phyloP scores from a whole-genome alignment of 2,888 invertebrate genomes.

The Bombyx huttoni region DNA sequence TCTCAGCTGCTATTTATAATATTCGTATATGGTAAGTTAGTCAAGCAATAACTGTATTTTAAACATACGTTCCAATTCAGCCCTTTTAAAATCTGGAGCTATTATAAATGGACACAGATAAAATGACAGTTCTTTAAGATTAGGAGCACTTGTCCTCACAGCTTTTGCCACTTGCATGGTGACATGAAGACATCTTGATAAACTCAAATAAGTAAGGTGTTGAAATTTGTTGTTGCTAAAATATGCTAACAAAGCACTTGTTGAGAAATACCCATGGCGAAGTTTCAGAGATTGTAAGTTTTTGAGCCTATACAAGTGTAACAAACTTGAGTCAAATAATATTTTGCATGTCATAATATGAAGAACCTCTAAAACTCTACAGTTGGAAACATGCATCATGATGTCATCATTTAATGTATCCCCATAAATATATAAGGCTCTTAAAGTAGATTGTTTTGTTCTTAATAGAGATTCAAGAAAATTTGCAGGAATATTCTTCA shows the following conservation, averaged over 20 bases:
- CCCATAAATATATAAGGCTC: conserved; percentile 62
- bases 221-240: conserved; percentile 63
- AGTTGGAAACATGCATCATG: conserved; percentile 53
- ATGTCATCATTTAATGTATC: conserved; percentile 67
- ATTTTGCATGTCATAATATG: conserved; percentile 70
- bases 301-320: conserved; percentile 54
- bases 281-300: conserved; percentile 61
- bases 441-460: conserved; percentile 48
- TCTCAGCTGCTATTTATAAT: conserved; percentile 1
- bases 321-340: conserved; percentile 63
- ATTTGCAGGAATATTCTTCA: conserved; percentile 67
- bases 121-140: conserved; percentile 61
- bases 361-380: conserved; percentile 49
- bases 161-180: conserved; percentile 62
- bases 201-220: conserved; percentile 55
- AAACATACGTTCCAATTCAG: conserved; percentile 62
- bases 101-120: conserved; percentile 66
- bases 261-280: conserved; percentile 67
- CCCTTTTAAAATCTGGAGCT: conserved; percentile 53
- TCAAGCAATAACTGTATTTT: conserved; percentile 62
- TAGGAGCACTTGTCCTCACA: conserved; percentile 61
- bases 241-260: conserved; percentile 57
- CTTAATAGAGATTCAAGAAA: conserved; percentile 58
- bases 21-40: conserved; percentile 21
- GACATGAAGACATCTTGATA: conserved; percentile 62